Evolutionary conservation across 2,888 invertebrate genomes (phyloP), one percentile per base, ranked within the genome.

Genomic region (Hydropsyche betteni): DNA sequence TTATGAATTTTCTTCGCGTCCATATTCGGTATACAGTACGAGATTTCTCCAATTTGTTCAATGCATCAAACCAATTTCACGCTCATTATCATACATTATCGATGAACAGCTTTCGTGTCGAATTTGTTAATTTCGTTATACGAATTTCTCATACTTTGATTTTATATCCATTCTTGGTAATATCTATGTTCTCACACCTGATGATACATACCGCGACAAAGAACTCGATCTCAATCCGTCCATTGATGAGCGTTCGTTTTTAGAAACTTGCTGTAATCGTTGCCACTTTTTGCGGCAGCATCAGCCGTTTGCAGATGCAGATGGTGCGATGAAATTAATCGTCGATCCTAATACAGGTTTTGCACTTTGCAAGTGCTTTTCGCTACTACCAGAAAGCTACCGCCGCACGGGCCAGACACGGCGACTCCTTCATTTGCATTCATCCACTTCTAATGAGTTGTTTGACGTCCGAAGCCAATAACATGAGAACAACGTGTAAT

Each of bases 361-460:
- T 14, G 24, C 24, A 24, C 58, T 58, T 24, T 14, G 58, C 24
- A 53, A 53, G 14, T 53, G 53, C 14, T 24, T 24, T 24, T 5
- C 53, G 14, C 53, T 14, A 5, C 6, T 53, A 53, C 53, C 12
- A 5, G 24, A 58, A 58, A 8, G 58, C 58, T 24, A 58, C 24
- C 24, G 58, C 4, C 38, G 68, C 12, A 36, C 68, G 34, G n/a
- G 68, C 69, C 69, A 69, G 69, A 69, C 69, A 12, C 44, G 6
- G 16, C 6, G 69, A 44, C 69, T 69, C 69, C 69, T 69, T 68
- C 68, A 36, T 68, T 68, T 69, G 16, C 69, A 69, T 69, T 50
- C 16, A 7, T 55, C 55, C 24, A 44, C 69, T 50, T 14, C 69
- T 69, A 69, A 69, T 69, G 50, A 69, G 38, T 14, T 14, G 51